Evolutionary conservation across 2,113 vertebrate genomes (phyloP).

Genomic region (Aythya baeri): DNA sequence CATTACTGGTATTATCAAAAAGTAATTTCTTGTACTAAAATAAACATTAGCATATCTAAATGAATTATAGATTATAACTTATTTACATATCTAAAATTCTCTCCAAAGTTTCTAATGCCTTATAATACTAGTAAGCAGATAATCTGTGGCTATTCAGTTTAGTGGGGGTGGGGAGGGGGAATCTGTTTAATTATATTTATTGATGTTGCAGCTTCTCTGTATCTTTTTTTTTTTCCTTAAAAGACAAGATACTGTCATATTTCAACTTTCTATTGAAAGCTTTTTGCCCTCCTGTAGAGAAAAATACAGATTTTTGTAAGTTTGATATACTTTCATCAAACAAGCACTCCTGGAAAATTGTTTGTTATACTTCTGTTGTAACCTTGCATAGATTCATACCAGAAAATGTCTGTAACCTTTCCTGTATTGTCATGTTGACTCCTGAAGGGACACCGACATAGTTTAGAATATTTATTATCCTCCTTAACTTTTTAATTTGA

Average conservation of each 20-base stretch:
- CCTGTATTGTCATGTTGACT: background rate
- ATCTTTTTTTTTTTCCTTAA: background rate
- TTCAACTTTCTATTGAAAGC: background rate
- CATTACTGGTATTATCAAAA: accelerated
- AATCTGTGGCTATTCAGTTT: background rate
- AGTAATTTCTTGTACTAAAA: background rate
- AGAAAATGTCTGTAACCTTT: background rate
- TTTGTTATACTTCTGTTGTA: background rate
- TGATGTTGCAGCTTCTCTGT: background rate
- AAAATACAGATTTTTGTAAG: background rate
- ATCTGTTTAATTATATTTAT: background rate
- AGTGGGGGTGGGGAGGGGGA: background rate
- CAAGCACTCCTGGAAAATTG: background rate
- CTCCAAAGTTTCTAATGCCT: background rate
- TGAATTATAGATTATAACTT: background rate
- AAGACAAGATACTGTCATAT: background rate
- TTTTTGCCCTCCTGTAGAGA: background rate
- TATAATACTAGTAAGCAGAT: background rate
- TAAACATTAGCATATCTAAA: background rate
- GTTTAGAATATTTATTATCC: background rate
- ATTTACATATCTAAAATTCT: background rate
- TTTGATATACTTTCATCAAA: background rate
- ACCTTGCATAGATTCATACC: too few relatives aligned
- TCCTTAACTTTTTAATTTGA: background rate
- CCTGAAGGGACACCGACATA: background rate